Percentiles rank a stretch among this genome's conserved stretches.
phyloP scores from a whole-genome alignment of 2,888 invertebrate genomes.

The Pemphredon lugubris region DNA sequence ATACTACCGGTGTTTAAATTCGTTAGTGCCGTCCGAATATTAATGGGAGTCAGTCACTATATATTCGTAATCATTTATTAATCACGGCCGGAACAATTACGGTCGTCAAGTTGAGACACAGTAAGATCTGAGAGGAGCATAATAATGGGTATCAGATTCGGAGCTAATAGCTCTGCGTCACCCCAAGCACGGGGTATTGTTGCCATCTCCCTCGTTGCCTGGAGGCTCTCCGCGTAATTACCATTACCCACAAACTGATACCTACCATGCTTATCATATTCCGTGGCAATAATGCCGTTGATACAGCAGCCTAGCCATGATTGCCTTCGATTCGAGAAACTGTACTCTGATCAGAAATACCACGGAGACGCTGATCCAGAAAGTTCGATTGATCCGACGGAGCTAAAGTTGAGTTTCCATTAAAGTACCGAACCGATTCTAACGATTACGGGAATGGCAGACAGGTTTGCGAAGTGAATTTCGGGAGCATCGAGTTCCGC shows the following conservation, averaged over 20 bases:
- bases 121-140: constrained; percentile 59
- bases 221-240: constrained; percentile 71
- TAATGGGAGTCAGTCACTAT: too few relatives aligned
- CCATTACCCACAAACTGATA: constrained; percentile 75
- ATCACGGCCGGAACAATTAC: constrained; percentile 47
- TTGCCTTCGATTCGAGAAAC: constrained; percentile 61
- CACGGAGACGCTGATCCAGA: constrained; percentile 41
- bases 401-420: constrained; percentile 30
- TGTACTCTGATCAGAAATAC: constrained; percentile 45
- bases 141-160: constrained; percentile 70
- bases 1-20: too few relatives aligned
- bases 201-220: constrained; percentile 68
- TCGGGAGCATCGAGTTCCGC: background rate
- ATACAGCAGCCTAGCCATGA: constrained; percentile 60
- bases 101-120: constrained; percentile 46
- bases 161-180: constrained; percentile 66
- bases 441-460: background rate
- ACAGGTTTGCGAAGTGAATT: background rate
- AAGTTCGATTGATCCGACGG: constrained; percentile 27
- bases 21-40: too few relatives aligned
- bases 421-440: background rate
- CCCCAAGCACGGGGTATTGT: constrained; percentile 63
- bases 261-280: constrained; percentile 75
- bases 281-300: constrained; percentile 64
- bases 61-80: constrained; percentile 41